Base-by-base conservation (phyloP, 2,888 invertebrate species). In the Gibbula magus region DNA sequence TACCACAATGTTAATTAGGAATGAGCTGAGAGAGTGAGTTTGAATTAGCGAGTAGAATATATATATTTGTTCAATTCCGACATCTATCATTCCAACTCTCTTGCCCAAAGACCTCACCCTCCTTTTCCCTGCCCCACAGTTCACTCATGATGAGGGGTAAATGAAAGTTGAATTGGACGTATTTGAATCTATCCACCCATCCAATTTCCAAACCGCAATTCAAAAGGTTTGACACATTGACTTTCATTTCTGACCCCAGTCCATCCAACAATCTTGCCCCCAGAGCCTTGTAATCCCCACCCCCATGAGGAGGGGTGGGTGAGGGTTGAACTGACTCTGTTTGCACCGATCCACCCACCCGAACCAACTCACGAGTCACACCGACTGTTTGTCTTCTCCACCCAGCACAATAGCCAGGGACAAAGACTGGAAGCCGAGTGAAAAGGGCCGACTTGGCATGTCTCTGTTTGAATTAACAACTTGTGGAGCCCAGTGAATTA, bases 401-500 rank as follows among this genome's bases (percentile, higher is more conserved):
- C 61, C 29, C 29, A 10, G 3, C 29, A 61, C 29, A 61, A 61
- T 61, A 29, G 61, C 61, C 61, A 25, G 29, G 25, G 61, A 61
- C 61, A 61, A 61, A 29, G 29, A 29, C 61, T 25, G 61, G 16
- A 25, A 61, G 61, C 29, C 25, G 61, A 18, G 29, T 61, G 61
- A 61, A 61, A 29, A n/a, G 61, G 29, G 16, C 61, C 29, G 61
- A 29, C 61, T 25, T n/a, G 29, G 29, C 29, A 10, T 61, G 13
- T 25, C 61, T 61, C 61, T 61, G 61, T 61, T 25, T 61, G 61
- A 61, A 61, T 61, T 61, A 61, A 61, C 61, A 61, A 61, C 61
- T 61, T 61, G 61, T 61, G 61, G 61, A 61, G 61, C 61, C 61
- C 8, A 29, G 25, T 61, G 61, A 61, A 29, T 61, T 61, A 61